phyloP scores from a whole-genome alignment of 2,888 invertebrate genomes.

The Kryphioiulus occultus region DNA sequence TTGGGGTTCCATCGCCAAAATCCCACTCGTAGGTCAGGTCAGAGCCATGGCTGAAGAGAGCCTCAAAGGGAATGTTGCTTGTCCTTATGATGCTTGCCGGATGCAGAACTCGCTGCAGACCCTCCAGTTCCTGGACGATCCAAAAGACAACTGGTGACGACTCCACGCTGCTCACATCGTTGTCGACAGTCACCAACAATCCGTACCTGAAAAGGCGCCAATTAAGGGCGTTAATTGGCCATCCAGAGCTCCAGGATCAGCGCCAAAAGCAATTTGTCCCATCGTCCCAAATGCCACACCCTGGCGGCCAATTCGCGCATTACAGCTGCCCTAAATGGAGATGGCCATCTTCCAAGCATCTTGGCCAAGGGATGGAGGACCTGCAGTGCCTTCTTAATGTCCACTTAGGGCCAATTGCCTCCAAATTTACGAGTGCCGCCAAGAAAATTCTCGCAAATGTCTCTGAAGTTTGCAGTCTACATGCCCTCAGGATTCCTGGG shows the following conservation, averaged over 20 bases:
- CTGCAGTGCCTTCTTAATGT: neutral
- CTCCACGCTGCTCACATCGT: conserved; percentile 58
- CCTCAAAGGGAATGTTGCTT: conserved; percentile 57
- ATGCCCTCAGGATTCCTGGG: neutral
- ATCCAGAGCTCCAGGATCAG: neutral
- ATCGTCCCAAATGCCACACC: neutral
- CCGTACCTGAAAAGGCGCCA: conserved; percentile 57
- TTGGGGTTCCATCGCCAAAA: conserved; percentile 60
- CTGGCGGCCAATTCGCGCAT: neutral
- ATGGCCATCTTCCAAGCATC: neutral
- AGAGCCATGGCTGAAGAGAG: conserved; percentile 58
- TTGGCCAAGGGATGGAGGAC: neutral
- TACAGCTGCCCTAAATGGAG: neutral
- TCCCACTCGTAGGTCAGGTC: conserved; percentile 60
- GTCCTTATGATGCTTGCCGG: conserved; percentile 57
- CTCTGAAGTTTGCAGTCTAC: neutral
- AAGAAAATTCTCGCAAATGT: neutral
- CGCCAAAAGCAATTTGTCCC: neutral
- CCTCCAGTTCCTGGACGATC: conserved; percentile 56
- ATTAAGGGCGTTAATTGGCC: conserved; percentile 41
- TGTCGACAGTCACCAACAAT: conserved; percentile 58
- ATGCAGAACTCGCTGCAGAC: conserved; percentile 52
- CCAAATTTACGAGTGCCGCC: neutral
- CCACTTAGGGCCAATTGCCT: neutral
- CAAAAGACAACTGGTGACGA: conserved; percentile 58